Conservation (phyloP, 2,797 vertebrate genomes). For the Hapalemur alaotrensis region DNA sequence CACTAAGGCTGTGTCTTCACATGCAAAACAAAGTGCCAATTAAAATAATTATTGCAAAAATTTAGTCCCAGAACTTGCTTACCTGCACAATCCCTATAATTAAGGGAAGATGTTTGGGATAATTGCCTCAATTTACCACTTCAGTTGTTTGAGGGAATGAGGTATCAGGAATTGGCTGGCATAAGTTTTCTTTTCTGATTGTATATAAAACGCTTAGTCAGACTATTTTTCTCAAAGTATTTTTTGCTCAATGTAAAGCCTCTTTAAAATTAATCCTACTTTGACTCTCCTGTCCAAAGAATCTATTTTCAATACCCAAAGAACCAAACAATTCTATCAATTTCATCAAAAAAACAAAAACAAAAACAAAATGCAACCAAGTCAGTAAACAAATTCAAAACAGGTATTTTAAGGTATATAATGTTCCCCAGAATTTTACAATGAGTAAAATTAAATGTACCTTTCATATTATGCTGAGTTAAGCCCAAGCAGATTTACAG, state of each 20-base stretch:
- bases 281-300: not conserved
- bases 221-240: not conserved
- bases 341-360: not conserved
- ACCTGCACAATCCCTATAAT: not conserved
- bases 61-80: not conserved
- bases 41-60: constrained; percentile 27
- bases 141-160: not conserved
- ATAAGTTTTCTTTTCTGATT: not conserved
- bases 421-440: not conserved
- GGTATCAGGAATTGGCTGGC: not conserved
- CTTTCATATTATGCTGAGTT: not conserved
- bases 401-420: not conserved
- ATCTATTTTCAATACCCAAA: not conserved
- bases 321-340: not conserved
- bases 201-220: not conserved
- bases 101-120: constrained; percentile 20
- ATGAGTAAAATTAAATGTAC: not conserved
- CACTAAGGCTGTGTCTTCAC: not conserved
- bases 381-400: not conserved
- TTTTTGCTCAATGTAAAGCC: not conserved
- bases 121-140: constrained; percentile 22
- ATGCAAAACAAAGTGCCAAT: constrained; percentile 12
- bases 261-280: not conserved
- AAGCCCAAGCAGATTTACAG: not conserved
- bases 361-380: not conserved